Conservation (phyloP, 2,113 vertebrate species). For the Ictalurus furcatus region DNA sequence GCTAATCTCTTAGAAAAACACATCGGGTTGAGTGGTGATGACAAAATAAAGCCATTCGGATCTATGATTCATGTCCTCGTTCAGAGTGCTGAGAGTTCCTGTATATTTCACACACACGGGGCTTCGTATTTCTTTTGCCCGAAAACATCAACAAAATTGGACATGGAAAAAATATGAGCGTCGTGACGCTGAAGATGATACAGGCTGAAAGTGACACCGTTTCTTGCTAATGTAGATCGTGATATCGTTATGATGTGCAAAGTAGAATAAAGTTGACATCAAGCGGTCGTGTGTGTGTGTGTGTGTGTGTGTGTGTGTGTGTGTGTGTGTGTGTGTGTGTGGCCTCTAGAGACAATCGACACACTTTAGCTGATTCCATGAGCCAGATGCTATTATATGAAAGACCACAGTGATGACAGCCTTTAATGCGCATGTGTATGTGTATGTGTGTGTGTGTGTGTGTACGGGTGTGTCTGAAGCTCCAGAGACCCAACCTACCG, state of each 20-base stretch:
- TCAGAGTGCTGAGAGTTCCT: not conserved
- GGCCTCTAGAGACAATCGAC: not conserved
- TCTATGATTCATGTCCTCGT: not conserved
- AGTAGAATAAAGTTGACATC: not conserved
- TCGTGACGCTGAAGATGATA: not conserved
- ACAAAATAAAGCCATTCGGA: not conserved
- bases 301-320: conserved; percentile 17
- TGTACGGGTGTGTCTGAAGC: not conserved
- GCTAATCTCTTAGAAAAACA: conserved; percentile 28
- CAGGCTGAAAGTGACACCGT: not conserved
- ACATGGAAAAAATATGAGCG: too few relatives aligned
- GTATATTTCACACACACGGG: not conserved
- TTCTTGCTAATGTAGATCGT: not conserved
- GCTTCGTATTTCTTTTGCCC: too few relatives aligned
- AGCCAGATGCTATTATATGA: conserved; percentile 12
- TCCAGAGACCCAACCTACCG: conserved; percentile 31
- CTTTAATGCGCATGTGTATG: not conserved
- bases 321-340: conserved; percentile 13
- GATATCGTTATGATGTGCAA: not conserved
- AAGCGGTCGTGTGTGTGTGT: not conserved
- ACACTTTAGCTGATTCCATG: not conserved
- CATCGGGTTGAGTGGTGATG: not conserved
- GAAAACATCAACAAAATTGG: not conserved
- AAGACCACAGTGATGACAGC: conserved; percentile 19
- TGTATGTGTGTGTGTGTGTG: conserved; percentile 41